Percentiles rank a stretch among this genome's conserved stretches.
phyloP scores from a whole-genome alignment of 2,113 vertebrate species.

The Myxocyprinus asiaticus region DNA sequence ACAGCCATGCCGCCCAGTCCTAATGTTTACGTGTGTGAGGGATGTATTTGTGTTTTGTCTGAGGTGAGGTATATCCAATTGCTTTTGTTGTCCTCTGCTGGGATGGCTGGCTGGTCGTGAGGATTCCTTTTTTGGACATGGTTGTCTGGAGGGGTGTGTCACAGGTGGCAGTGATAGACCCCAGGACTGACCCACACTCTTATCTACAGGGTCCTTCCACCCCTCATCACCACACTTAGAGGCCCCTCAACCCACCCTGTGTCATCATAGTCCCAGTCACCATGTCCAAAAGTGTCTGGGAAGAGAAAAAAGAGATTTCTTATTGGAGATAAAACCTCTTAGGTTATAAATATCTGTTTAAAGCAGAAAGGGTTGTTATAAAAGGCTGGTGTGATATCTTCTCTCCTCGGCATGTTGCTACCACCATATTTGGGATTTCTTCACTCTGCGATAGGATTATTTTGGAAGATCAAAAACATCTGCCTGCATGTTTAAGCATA shows the following conservation, averaged over 20 bases:
- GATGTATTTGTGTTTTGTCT: slow-evolving; percentile 11
- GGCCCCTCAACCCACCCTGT: slow-evolving; percentile 13
- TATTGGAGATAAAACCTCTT: slow-evolving; percentile 71
- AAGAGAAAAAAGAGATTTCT: slow-evolving; percentile 61
- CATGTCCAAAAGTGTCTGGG: slow-evolving; percentile 51
- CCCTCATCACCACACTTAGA: neutral
- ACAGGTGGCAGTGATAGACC: slow-evolving; percentile 54
- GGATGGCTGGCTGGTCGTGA: slow-evolving; percentile 15
- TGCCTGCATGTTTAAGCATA: no score
- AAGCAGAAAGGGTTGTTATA: slow-evolving; percentile 59
- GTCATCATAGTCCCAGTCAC: slow-evolving; percentile 56
- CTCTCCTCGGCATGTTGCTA: neutral
- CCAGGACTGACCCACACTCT: slow-evolving; percentile 51
- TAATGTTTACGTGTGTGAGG: no score
- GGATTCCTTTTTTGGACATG: slow-evolving; percentile 53
- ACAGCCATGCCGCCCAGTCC: no score
- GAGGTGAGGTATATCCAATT: slow-evolving; percentile 34
- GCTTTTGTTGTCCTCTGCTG: slow-evolving; percentile 39
- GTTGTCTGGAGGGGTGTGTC: slow-evolving; percentile 30
- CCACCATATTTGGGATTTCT: slow-evolving; percentile 3
- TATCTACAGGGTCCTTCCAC: slow-evolving; percentile 22
- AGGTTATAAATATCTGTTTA: slow-evolving; percentile 70
- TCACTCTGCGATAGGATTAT: neutral
- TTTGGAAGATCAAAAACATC: no score
- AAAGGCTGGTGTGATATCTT: slow-evolving; percentile 60